These are phyloP conservation scores for Potamarius usumacintae DNA, from an alignment of 2,113 vertebrate genomes.

Conservation along the genomic window DNA sequence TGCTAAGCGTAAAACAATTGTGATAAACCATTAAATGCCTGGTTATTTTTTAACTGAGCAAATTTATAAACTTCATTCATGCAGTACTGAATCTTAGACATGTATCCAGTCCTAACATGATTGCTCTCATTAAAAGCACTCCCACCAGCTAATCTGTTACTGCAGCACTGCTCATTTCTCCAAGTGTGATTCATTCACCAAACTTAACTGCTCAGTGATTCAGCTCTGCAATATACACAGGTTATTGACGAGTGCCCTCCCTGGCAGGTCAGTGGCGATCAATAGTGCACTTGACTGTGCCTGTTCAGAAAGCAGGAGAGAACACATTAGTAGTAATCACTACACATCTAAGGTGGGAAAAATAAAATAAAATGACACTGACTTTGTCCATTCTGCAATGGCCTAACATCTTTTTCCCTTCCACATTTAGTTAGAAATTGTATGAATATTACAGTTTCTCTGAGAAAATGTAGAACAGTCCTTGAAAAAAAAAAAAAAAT, in stretches of 20 bases:
- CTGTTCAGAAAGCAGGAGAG: not conserved
- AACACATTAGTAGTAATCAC: not conserved
- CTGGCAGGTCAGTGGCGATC: not conserved
- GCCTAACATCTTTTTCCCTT: too few species aligned
- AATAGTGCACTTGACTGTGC: not conserved
- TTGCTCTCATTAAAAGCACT: conserved; percentile 5
- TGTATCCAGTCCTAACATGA: conserved; percentile 4
- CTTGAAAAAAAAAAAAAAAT: too few species aligned
- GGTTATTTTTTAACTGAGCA: not conserved
- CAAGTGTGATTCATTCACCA: not conserved
- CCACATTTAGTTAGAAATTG: too few species aligned
- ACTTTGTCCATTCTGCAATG: too few species aligned
- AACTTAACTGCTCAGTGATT: not conserved
- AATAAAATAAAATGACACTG: not conserved
- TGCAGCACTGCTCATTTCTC: not conserved
- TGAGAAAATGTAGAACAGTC: too few species aligned
- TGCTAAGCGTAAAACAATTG: not conserved
- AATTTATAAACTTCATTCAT: not conserved
- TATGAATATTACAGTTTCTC: too few species aligned
- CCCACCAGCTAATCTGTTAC: conserved; percentile 25
- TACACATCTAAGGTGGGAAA: not conserved
- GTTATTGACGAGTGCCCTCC: not conserved
- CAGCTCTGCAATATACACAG: not conserved
- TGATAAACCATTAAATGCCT: not conserved
- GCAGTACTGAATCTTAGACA: not conserved